Base-by-base conservation (phyloP, 2,888 invertebrate genomes). In the Siphlonurus alternatus region DNA sequence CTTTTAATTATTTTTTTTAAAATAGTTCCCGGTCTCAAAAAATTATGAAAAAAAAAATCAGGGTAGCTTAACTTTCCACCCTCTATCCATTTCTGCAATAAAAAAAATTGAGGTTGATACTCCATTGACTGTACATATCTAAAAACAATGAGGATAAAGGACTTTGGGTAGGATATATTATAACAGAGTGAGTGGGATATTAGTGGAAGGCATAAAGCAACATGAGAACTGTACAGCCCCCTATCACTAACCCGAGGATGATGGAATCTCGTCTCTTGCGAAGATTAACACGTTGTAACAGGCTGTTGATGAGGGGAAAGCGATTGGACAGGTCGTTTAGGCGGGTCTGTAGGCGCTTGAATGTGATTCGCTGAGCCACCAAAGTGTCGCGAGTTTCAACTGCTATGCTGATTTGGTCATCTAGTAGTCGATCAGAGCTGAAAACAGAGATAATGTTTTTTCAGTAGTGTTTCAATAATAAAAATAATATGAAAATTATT, bases 341-440 rank as follows among this genome's bases (percentile, higher is more conserved):
- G 70, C 93, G 85, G 7, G 92, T 94, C 76, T 94, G 93, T 72
- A 98, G 85, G 59, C 88, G 83, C 73, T 93, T 92, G 73, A 99
- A 89, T 15, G 90, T 85, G 67, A 89, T 88, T 63, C 94, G 82
- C 75, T 99, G 98, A 18, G 86, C 85, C 54, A 88, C 81, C 69
- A 99, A 80, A 75, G 95, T 93, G 69, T 99, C 98, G 71, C 94
- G 87, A 2, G 98, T 95, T 73, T 96, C 93, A 80, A 98, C 89
- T 63, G 98, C 98, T 75, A 99, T 94, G 73, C 89, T 89, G 69
- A 98, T 96, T 78, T 99, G 98, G 72, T 98, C 97, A 73, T 96
- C 96, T 19, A 98, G 83, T 73, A 98, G 77, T 68, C 90, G 84
- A 74, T 93, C 93, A 0, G 97, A 95, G 76, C 95, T 96, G 78